Conservation (phyloP, 2,113 vertebrate species). For the Oreochromis niloticus region DNA sequence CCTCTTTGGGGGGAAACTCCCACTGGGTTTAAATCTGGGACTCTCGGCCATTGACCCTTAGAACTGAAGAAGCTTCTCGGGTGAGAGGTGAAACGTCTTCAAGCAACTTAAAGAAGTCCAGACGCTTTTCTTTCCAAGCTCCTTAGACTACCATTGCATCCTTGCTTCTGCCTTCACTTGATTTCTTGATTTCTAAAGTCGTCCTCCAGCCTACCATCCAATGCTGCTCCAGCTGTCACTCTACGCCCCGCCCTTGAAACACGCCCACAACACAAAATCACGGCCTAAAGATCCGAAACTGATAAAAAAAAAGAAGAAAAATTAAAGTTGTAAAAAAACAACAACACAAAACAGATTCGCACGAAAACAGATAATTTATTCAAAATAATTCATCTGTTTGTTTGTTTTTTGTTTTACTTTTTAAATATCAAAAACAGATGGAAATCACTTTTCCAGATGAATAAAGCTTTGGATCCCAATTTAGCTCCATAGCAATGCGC, state of each 20-base stretch:
- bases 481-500: not conserved
- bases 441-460: not conserved
- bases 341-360: not conserved
- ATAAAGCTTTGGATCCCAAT: not conserved
- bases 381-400: not conserved
- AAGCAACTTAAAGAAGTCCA: too few relatives aligned
- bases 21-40: too few relatives aligned
- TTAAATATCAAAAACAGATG: not conserved
- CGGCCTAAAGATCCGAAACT: not conserved
- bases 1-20: too few relatives aligned
- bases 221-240: not conserved
- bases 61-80: too few relatives aligned
- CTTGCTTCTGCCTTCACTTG: not conserved
- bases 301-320: not conserved
- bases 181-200: not conserved
- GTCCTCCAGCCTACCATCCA: not conserved
- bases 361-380: not conserved
- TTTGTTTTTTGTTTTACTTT: not conserved
- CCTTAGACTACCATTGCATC: not conserved
- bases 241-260: not conserved
- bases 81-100: too few relatives aligned
- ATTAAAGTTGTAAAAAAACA: not conserved
- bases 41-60: too few relatives aligned
- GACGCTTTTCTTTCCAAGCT: too few relatives aligned
- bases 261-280: not conserved